phyloP scores from a whole-genome alignment of 2,888 invertebrate species.

The Drosophila engyochracea region DNA sequence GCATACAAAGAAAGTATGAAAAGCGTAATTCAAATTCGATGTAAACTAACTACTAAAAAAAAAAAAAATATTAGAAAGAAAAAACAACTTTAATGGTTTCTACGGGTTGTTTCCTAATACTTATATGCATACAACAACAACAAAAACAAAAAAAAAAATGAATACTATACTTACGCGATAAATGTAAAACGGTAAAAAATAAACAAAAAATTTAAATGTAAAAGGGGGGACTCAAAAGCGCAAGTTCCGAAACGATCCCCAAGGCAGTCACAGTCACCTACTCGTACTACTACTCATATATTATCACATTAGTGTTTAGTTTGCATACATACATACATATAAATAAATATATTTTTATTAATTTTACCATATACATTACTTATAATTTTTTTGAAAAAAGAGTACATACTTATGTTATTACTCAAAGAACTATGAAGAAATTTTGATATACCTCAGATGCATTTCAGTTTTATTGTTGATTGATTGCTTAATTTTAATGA shows the following conservation, averaged over 20 bases:
- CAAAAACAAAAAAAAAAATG: constrained; percentile 16
- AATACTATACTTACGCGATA: constrained; percentile 28
- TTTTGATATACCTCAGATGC: constrained; percentile 86
- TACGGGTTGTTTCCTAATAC: constrained; percentile 76
- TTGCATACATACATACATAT: constrained; percentile 33
- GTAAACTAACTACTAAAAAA: constrained; percentile 28
- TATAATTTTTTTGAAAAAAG: constrained; percentile 55
- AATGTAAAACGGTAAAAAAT: constrained; percentile 31
- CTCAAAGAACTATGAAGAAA: constrained; percentile 84
- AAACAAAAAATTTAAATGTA: constrained; percentile 11
- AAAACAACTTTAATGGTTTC: constrained; percentile 72
- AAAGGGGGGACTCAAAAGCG: constrained; percentile 5
- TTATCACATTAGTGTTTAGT: constrained; percentile 75
- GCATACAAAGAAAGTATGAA: constrained; percentile 1
- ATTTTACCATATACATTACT: constrained; percentile 19
- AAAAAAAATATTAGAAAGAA: constrained; percentile 11
- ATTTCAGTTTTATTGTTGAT: constrained; percentile 85
- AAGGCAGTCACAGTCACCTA: constrained; percentile 64
- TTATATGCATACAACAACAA: constrained; percentile 8
- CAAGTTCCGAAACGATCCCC: constrained; percentile 8
- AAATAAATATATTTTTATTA: constrained; percentile 14
- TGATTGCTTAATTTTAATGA: constrained; percentile 78
- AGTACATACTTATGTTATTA: constrained; percentile 49
- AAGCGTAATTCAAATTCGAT: constrained; percentile 35
- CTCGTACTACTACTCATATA: constrained; percentile 71